Evolutionary conservation across 2,797 vertebrate genomes (phyloP).

Genomic region (Cossypha heuglini): DNA sequence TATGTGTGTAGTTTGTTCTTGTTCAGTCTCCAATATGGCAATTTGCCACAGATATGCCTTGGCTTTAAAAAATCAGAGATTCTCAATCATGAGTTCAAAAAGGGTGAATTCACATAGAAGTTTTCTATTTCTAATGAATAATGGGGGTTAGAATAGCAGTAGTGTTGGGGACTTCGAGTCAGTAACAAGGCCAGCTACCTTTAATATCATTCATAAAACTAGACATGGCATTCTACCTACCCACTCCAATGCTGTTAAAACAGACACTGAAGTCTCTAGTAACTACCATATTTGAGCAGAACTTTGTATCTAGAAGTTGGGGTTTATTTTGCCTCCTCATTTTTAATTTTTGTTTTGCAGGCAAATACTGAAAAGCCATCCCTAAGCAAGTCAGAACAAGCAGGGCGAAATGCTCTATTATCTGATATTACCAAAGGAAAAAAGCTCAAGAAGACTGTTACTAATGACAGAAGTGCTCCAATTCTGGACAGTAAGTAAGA

Average conservation of each 20-base stretch:
- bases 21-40: not conserved
- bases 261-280: not conserved
- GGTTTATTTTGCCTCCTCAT: not conserved
- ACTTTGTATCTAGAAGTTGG: not conserved
- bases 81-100: not conserved
- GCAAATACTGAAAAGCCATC: slow-evolving; percentile 89
- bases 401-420: slow-evolving; percentile 86
- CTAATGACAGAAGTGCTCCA: slow-evolving; percentile 92
- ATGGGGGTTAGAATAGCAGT: not conserved
- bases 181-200: not conserved
- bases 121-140: not conserved
- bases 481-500: slow-evolving; percentile 86
- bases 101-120: not conserved
- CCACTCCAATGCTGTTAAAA: not conserved
- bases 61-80: not conserved
- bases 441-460: slow-evolving; percentile 90
- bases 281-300: not conserved
- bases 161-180: not conserved
- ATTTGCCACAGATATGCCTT: not conserved
- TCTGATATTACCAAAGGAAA: slow-evolving; percentile 89
- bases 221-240: not conserved
- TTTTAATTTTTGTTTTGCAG: slow-evolving; percentile 74
- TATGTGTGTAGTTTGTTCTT: not conserved
- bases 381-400: slow-evolving; percentile 81
- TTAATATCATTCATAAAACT: not conserved